Percentiles rank a stretch among this genome's conserved stretches.
Evolutionary conservation across 92 coral and sea anemone species (phyloP).

Genomic region (Epizoanthus rinbou): DNA sequence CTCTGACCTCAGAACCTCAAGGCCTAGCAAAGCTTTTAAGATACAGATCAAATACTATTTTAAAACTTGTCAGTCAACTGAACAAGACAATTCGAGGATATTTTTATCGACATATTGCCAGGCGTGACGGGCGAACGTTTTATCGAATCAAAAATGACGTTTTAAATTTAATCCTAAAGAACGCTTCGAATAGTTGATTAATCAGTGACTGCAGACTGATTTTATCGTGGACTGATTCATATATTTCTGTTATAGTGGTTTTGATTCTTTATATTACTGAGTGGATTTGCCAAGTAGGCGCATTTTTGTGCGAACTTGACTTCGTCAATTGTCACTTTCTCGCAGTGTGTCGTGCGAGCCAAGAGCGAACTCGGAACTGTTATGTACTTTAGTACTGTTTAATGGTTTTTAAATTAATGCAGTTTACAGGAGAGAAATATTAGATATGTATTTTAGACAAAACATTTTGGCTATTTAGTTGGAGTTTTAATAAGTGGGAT

Average conservation of each 20-base stretch:
- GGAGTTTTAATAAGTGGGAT: not conserved
- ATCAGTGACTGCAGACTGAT: not conserved
- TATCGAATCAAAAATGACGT: not conserved
- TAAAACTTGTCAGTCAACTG: constrained; percentile 3
- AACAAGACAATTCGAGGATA: not conserved
- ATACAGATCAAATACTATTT: not conserved
- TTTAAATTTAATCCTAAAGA: constrained; percentile 10
- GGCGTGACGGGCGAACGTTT: not conserved
- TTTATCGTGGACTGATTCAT: not conserved
- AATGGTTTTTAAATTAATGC: not conserved
- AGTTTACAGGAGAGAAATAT: constrained; percentile 1
- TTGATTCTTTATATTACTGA: not conserved
- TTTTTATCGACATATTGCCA: not conserved
- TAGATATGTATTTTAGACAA: not conserved
- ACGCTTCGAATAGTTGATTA: not conserved
- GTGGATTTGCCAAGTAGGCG: not conserved
- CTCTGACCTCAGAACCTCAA: not conserved
- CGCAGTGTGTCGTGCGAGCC: not conserved
- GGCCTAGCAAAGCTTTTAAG: not conserved
- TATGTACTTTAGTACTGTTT: not conserved
- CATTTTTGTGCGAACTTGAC: not conserved
- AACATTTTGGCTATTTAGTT: not conserved
- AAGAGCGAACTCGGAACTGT: not conserved
- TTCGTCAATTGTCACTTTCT: not conserved
- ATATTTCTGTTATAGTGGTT: not conserved